phyloP scores from a whole-genome alignment of 2,797 vertebrate genomes.

The Sylvia borin region DNA sequence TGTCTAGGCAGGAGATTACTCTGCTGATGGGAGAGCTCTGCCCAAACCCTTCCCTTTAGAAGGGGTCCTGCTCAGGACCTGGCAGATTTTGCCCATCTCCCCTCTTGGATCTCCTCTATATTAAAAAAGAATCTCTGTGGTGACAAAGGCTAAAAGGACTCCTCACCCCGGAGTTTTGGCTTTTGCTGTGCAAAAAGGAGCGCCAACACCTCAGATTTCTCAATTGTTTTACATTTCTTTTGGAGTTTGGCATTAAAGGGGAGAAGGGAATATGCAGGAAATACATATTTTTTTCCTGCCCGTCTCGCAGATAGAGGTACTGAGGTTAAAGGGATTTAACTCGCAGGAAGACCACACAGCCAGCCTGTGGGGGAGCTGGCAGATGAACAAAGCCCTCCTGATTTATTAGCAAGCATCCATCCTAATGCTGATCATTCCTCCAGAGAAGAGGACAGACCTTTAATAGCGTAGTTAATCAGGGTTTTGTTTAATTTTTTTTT shows the following conservation, averaged over 20 bases:
- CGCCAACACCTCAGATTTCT: neutral
- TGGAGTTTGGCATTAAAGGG: neutral
- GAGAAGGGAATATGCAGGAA: neutral
- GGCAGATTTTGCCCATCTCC: neutral
- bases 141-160: neutral
- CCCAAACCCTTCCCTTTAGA: neutral
- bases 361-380: constrained; percentile 42
- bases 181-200: neutral
- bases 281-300: neutral
- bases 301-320: neutral
- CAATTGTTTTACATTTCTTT: neutral
- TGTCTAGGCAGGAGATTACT: neutral
- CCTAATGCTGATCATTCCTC: neutral
- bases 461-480: neutral
- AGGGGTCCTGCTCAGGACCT: neutral
- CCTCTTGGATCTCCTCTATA: neutral
- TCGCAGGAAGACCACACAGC: constrained; percentile 18
- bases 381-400: constrained; percentile 40
- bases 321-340: neutral
- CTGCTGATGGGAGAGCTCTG: neutral
- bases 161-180: neutral
- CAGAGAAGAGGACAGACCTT: neutral
- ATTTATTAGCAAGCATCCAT: constrained; percentile 41
- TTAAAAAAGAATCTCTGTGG: neutral
- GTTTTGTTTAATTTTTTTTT: neutral